Base-by-base conservation (phyloP, 1,140 invertebrate species). In the Drosophila grimshawi region DNA sequence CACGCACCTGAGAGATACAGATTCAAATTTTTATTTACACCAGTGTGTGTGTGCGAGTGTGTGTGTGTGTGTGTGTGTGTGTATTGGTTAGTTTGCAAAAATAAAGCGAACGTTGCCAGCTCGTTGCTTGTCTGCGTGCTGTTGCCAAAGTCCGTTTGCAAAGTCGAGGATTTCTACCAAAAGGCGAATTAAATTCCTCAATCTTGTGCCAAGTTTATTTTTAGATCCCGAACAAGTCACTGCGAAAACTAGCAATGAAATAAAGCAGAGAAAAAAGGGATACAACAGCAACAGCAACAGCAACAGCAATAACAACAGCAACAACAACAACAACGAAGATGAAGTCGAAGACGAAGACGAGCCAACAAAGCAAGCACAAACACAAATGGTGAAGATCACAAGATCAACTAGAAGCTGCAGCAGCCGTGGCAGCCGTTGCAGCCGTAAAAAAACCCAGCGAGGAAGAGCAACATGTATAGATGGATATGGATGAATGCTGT, bases 141-240 rank as follows among this genome's bases (percentile, higher is more conserved):
- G 66, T 78, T 78, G 66, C 72, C 85, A 89, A 89, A 89, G 85
- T 89, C 85, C 86, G 86, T 89, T 90, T 88, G 80, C 81, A 89
- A 90, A 90, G 81, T 81, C 67, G 86, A 85, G 86, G 86, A 90
- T 89, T 89, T 89, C 85, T 90, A 90, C 86, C 85, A 90, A 89
- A 88, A 89, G 81, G 85, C 85, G 85, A 89, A 89, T 89, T 89
- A 89, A 89, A 89, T 89, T 89, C 85, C 86, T 85, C 86, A 85
- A 89, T 89, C 85, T 89, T 88, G 78, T 73, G 86, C 78, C 80
- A 72, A 63, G 85, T 89, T 89, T 89, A 89, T 89, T 89, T 89
- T 89, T 89, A 89, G 85, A 89, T 68, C 35, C 43, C 67, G 32
- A 71, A 71, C 66, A 60, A 70, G 67, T 70, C 67, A 59, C 68